Conservation (phyloP, 1,140 invertebrate genomes). For the Anadara kagoshimensis region DNA sequence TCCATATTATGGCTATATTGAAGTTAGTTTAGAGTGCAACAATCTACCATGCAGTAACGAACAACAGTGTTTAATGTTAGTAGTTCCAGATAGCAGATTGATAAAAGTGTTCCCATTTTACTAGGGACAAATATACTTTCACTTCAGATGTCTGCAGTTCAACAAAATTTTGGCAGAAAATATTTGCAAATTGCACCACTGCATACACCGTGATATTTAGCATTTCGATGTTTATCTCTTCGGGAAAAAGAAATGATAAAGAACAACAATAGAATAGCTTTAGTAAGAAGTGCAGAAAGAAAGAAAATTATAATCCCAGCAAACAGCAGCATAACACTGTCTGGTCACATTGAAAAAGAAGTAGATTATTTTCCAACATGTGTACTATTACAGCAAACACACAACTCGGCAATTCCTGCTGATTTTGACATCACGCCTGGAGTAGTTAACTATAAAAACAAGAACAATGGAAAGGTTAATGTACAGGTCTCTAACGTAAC, state of each 20-base stretch:
- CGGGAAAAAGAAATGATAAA: slow-evolving; percentile 5
- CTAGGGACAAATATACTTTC: slow-evolving; percentile 24
- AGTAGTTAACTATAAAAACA: neutral
- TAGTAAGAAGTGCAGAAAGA: slow-evolving; percentile 14
- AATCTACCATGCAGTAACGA: too few relatives aligned
- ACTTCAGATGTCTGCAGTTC: neutral
- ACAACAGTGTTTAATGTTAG: slow-evolving; percentile 5
- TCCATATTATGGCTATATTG: slow-evolving; percentile 42
- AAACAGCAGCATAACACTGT: neutral
- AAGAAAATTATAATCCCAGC: slow-evolving; percentile 15
- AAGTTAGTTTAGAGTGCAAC: slow-evolving; percentile 6
- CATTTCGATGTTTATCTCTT: slow-evolving; percentile 14
- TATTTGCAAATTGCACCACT: slow-evolving; percentile 5
- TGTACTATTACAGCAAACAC: neutral
- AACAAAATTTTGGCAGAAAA: slow-evolving; percentile 9
- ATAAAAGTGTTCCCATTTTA: slow-evolving; percentile 11
- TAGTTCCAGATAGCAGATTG: slow-evolving; percentile 27
- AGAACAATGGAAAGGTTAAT: neutral
- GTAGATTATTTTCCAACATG: neutral
- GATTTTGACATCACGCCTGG: neutral
- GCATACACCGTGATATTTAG: slow-evolving; percentile 19
- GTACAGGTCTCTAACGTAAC: neutral
- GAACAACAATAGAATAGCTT: slow-evolving; percentile 23
- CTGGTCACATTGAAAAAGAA: slow-evolving; percentile 21
- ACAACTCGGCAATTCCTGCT: too few relatives aligned